A percentile compares a stretch with the other conserved stretches of the same genome.
Conservation (phyloP, 2,888 invertebrate genomes). For the Mayetiola destructor region DNA sequence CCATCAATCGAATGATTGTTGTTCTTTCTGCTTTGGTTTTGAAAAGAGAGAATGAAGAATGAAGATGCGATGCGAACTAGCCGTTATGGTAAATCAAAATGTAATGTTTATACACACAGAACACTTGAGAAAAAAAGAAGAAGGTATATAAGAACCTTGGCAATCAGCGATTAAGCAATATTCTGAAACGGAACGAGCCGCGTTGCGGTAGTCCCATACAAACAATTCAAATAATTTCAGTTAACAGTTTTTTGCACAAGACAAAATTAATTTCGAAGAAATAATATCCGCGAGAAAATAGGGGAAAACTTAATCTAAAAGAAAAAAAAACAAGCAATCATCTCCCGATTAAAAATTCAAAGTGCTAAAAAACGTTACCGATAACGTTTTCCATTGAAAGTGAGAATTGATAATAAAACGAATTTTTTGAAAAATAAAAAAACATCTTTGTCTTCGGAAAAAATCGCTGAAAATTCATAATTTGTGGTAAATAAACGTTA, state of each 20-base stretch:
- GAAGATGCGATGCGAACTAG: conserved; percentile 13
- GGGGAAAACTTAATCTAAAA: neutral
- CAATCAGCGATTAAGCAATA: conserved; percentile 27
- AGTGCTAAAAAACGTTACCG: neutral
- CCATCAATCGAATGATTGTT: too few species aligned
- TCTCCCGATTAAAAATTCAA: neutral
- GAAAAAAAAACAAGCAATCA: neutral
- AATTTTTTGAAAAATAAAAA: too few species aligned
- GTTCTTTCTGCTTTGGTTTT: too few species aligned
- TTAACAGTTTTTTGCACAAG: neutral
- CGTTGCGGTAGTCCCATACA: conserved; percentile 22
- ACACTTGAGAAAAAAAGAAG: conserved; percentile 18
- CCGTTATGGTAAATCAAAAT: conserved; percentile 12
- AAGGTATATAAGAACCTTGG: conserved; percentile 34
- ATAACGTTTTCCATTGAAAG: too few species aligned
- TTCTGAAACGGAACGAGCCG: conserved; percentile 28
- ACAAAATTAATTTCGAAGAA: neutral
- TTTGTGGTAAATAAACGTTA: too few species aligned
- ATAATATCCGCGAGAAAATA: neutral
- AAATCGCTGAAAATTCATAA: too few species aligned
- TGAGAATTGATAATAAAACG: too few species aligned
- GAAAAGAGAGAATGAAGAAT: conserved; percentile 14
- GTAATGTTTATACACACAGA: conserved; percentile 6
- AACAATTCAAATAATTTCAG: neutral
- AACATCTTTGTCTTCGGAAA: too few species aligned